These are phyloP conservation scores for Microtus oregoni DNA, from an alignment of 2,113 vertebrate species.

Conservation along the genomic window DNA sequence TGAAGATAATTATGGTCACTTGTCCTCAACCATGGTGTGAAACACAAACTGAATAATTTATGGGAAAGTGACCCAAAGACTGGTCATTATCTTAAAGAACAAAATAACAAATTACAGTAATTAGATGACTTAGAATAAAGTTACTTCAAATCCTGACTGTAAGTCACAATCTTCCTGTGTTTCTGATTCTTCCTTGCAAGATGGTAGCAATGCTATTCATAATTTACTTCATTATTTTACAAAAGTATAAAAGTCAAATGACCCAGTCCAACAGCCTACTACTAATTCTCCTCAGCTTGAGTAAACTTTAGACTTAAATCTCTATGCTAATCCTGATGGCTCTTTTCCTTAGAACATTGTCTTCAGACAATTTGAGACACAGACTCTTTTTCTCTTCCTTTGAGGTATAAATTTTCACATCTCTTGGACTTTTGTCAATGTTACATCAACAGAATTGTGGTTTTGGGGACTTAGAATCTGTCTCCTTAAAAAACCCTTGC, in stretches of 20 bases:
- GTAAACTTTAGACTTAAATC: background rate
- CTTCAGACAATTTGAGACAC: background rate
- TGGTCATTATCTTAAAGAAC: constrained; percentile 18
- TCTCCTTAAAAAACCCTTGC: background rate
- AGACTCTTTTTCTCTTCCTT: background rate
- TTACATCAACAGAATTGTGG: background rate
- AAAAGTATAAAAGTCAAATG: background rate
- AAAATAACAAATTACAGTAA: background rate
- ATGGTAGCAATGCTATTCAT: background rate
- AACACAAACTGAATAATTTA: constrained; percentile 44
- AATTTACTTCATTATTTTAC: background rate
- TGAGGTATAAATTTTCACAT: background rate
- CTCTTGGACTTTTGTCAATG: background rate
- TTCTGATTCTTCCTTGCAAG: background rate
- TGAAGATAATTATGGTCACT: constrained; percentile 55
- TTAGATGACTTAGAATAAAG: background rate
- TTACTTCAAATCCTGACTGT: background rate
- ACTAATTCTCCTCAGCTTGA: background rate
- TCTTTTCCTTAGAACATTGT: background rate
- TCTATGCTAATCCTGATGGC: background rate
- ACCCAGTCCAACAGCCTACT: background rate
- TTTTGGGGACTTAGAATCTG: background rate
- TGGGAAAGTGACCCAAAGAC: background rate
- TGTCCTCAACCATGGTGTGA: constrained; percentile 4
- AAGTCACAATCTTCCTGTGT: background rate